Conservation (phyloP, 2,888 invertebrate species). For the Mechanitis messenoides region DNA sequence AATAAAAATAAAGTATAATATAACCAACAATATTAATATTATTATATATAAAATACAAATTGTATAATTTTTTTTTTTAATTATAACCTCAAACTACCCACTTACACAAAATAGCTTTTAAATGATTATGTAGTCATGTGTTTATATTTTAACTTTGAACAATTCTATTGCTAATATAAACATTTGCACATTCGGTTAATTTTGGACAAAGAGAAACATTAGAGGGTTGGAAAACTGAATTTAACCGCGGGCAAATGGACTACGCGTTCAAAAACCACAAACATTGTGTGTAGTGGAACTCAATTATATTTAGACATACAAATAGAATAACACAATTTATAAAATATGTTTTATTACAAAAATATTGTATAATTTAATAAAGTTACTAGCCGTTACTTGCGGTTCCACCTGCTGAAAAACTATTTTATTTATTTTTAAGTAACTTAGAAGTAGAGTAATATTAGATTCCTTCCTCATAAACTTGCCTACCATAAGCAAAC, state of each 20-base stretch:
- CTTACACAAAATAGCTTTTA: not conserved
- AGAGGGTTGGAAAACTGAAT: slow-evolving; percentile 41
- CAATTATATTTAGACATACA: slow-evolving; percentile 12
- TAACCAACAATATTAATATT: too few relatives aligned
- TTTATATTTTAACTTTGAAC: slow-evolving; percentile 4
- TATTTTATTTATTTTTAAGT: too few relatives aligned
- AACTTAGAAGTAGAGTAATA: too few relatives aligned
- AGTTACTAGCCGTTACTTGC: too few relatives aligned
- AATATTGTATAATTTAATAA: not conserved
- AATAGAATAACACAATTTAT: slow-evolving; percentile 10
- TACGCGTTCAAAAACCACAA: slow-evolving; percentile 48
- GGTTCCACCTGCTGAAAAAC: too few relatives aligned
- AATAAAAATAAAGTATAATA: too few relatives aligned
- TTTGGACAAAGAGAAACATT: slow-evolving; percentile 51
- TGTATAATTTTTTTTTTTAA: too few relatives aligned
- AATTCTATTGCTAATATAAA: slow-evolving; percentile 22
- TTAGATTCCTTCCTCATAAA: too few relatives aligned
- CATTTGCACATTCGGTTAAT: slow-evolving; percentile 39
- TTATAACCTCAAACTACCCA: not conserved
- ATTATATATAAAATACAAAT: too few relatives aligned
- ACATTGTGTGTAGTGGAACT: slow-evolving; percentile 12
- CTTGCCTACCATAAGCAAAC: too few relatives aligned
- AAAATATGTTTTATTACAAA: slow-evolving; percentile 11
- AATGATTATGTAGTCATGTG: slow-evolving; percentile 1
- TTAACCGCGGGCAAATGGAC: slow-evolving; percentile 57